Evolutionary conservation across 2,797 vertebrate species (phyloP), one percentile per base, ranked within the genome.

Genomic region (Xenops minutus): DNA sequence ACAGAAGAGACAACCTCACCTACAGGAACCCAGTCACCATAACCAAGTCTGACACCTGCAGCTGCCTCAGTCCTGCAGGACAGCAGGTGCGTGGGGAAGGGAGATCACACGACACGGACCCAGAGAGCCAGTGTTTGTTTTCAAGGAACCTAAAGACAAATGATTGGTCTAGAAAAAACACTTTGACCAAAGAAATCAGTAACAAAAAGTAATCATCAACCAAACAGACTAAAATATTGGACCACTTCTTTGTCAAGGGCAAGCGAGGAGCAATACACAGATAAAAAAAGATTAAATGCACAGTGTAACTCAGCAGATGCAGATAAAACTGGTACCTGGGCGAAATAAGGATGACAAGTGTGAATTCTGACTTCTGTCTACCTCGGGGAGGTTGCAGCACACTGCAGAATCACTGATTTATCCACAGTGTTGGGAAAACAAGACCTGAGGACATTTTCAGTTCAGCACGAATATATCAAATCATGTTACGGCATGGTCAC

Each of bases 61-160:
- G 61, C 16, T 5, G 0, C 72, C 69, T 46, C 12, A 6, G 24
- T 68, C 41, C 71, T 18, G 74, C 72, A 37, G 67, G 48, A 48
- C 30, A 11, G 14, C 0, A 29, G 8, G 0, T 3, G 1, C 20
- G 0, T 0, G 0, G 21, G 44, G 14, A 32, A 48, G 22, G 3
- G 36, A 51, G 29, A 13, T 6, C 6, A 10, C 16, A 29, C 41
- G 26, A 27, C 24, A 39, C 6, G 9, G 44, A 12, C 43, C 23
- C 21, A 4, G 4, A 2, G 1, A 21, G 18, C 9, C 66, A 55
- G 43, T 3, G 0, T 7, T 49, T 0, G 0, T 29, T 44, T 44
- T 32, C 44, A 43, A 27, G 58, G 69, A 48, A 43, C 17, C 29
- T 36, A 14, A 43, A 72, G 49, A 54, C 14, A 26, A 71, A 21